Conservation (phyloP, 2,888 invertebrate species). For the Eueremaeus valkanovi region DNA sequence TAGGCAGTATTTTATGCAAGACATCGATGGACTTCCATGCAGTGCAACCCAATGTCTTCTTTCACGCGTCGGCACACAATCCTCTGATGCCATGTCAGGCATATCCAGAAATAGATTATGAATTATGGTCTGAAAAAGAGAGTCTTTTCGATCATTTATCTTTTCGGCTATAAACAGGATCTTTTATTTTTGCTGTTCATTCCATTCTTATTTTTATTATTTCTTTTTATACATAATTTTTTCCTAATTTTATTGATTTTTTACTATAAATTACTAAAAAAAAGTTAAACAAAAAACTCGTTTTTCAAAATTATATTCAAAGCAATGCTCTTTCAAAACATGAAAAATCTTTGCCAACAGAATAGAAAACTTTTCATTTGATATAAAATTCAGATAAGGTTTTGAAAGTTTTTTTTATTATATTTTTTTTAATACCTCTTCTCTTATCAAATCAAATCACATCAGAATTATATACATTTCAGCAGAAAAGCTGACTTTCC, state of each 20-base stretch:
- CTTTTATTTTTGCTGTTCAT: neutral
- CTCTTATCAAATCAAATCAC: too few species aligned
- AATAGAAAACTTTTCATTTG: too few species aligned
- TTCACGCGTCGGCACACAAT: conserved; percentile 30
- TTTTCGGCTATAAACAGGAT: neutral
- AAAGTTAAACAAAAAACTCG: too few species aligned
- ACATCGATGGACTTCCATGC: conserved; percentile 18
- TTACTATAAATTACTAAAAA: neutral
- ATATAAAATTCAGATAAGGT: too few species aligned
- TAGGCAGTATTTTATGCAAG: conserved; percentile 14
- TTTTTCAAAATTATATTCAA: too few species aligned
- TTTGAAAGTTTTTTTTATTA: too few species aligned
- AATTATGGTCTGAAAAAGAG: conserved; percentile 33
- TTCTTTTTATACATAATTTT: neutral
- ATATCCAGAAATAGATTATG: conserved; percentile 33
- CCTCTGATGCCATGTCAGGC: conserved; percentile 32
- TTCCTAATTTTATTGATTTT: neutral
- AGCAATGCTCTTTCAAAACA: too few species aligned
- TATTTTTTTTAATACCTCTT: too few species aligned
- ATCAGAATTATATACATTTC: too few species aligned
- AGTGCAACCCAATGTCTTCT: conserved; percentile 24
- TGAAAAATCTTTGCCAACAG: too few species aligned
- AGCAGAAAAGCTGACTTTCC: too few species aligned
- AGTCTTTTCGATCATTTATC: conserved; percentile 9
- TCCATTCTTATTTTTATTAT: neutral